Base-by-base conservation (phyloP, 2,888 invertebrate species). In the Byasa hedistus region DNA sequence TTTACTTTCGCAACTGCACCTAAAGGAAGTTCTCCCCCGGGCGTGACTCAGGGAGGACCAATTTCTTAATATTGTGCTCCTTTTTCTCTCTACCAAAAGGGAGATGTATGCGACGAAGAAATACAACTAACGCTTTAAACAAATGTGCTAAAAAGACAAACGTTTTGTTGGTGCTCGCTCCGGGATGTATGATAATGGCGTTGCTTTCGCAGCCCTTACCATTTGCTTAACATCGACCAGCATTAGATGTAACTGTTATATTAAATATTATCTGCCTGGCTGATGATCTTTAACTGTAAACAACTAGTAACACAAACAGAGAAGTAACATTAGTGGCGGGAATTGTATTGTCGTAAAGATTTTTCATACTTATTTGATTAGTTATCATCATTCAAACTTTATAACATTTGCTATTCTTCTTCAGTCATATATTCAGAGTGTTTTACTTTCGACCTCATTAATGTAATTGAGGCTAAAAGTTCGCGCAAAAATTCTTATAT, bases 131-230 rank as follows among this genome's bases (percentile, higher is more conserved):
- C 83, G 79, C 79, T 87, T n/a, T 84, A 86, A 83, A 91, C 86
- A 90, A 91, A 91, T 91, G 90, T 85, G 90, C 86, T 89, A 90
- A 90, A 90, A 91, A 90, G 90, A 91, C 89, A 86, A 91, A 91
- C 89, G 89, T 82, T 87, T 83, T 84, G 87, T 85, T 84, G 82
- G 79, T 82, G 73, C 78, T 70, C 80, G 81, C 85, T 79, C 76
- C 75, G 84, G 86, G 89, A 90, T 87, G 85, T 89, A 89, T 90
- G 91, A 85, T 89, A 91, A 91, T 89, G 85, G 86, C 78, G 75
- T 79, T 80, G 83, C 81, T 79, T 83, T 80, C 74, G 72, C n/a
- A 55, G 69, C 77, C 77, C 78, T 72, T 85, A 87, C 86, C 64
- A 81, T 48, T 54, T 62, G 57, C 19, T 39, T 10, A 36, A 32